Conservation (phyloP, 2,113 vertebrate genomes). For the Melanocharis versteri region DNA sequence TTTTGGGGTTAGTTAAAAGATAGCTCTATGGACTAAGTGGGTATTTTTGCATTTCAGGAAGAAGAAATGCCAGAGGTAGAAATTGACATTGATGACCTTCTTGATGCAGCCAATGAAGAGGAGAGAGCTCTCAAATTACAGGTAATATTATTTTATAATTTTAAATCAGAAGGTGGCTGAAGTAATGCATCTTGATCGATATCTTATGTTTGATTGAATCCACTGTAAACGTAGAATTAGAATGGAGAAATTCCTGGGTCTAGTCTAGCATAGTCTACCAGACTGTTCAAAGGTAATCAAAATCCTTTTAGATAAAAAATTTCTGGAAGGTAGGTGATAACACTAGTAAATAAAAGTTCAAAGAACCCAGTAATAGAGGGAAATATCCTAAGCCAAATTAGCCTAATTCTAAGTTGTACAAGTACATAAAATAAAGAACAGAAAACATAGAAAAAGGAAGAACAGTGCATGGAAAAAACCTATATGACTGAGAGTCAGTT, state of each 20-base stretch:
- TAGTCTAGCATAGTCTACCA: neutral
- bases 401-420: neutral
- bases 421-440: neutral
- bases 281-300: neutral
- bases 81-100: slow-evolving; percentile 95
- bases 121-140: slow-evolving; percentile 91
- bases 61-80: slow-evolving; percentile 99
- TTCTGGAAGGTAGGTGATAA: neutral
- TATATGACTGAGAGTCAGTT: neutral
- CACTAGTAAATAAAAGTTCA: neutral
- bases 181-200: neutral
- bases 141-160: slow-evolving; percentile 67
- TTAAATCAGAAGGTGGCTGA: neutral
- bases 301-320: neutral
- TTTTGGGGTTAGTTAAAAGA: neutral
- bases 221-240: neutral
- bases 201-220: neutral
- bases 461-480: neutral
- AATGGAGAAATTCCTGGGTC: neutral
- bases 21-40: neutral
- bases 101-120: slow-evolving; percentile 92
- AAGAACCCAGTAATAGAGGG: neutral
- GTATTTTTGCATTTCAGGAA: slow-evolving; percentile 74
- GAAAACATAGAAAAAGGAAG: neutral
- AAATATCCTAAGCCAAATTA: neutral